Evolutionary conservation across 2,113 vertebrate genomes (phyloP), one percentile per base, ranked within the genome.

Genomic region (Malaclemys terrapin): DNA sequence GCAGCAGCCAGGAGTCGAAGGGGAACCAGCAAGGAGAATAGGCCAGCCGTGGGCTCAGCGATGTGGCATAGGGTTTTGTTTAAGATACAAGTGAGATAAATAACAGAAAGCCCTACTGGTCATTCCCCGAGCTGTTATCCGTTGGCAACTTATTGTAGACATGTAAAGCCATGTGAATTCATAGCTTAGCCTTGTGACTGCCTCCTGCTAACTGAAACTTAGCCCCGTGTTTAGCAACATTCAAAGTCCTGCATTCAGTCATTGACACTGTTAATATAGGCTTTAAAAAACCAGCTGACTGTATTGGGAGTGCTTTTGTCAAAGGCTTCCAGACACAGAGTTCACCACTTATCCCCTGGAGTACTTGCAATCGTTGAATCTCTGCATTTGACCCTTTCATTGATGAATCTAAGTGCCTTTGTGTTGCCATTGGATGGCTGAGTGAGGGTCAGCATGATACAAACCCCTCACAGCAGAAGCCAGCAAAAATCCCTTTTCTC

Each of bases 391-490:
- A 42, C 5, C 29, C 13, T 72, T 47, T 72, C 0, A 1, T 82
- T n/a, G 45, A 35, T 65, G 50, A 42, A 81, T 47, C 1, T 1
- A 4, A 47, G 83, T 86, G 79, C 24, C 42, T 79, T 14, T 0
- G 1, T 29, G 27, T 88, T 52, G 5, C n/a, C 0, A 0, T 8
- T 25, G 10, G 47, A 80, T 50, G 22, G 7, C n/a, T 1, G 1
- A 1, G 14, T 45, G 10, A 80, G 59, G 17, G 19, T 65, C 62
- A 31, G 19, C 24, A 35, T 3, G 31, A 47, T 86, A 19, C 0
- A 1, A 80, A 54, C 53, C 56, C 31, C 62, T 75, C 38, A 13
- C 35, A 85, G 80, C 42, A 50, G 16, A 5, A 5, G 1, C 42
- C 52, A 75, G 27, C 50, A 56, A 78, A 57, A 52, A 83, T 17